Conservation (phyloP, 35 echinoderm and acorn worm species). For the Hemicentrotus pulcherrimus region DNA sequence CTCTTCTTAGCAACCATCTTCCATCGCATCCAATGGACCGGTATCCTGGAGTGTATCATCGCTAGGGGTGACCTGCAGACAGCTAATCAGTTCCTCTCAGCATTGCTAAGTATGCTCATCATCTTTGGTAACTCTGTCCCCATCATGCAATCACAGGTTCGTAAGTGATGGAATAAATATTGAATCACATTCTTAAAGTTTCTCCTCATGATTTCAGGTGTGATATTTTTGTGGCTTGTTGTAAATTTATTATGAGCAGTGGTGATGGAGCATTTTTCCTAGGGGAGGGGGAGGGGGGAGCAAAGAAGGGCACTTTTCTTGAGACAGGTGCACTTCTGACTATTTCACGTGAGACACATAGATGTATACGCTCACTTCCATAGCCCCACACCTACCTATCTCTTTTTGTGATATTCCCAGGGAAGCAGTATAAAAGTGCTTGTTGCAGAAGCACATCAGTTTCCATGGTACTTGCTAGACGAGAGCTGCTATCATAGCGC, state of each 20-base stretch:
- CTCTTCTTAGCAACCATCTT: constrained; percentile 82
- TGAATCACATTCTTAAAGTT: no score
- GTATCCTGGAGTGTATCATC: constrained; percentile 52
- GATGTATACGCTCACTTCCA: no score
- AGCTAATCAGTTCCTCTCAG: constrained; percentile 69
- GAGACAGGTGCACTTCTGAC: no score
- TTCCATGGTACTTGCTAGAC: constrained; percentile 80
- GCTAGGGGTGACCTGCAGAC: constrained; percentile 34
- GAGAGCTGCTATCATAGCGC: constrained; percentile 72
- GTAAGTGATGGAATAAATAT: background rate
- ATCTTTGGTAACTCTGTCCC: constrained; percentile 82
- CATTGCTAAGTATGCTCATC: constrained; percentile 78
- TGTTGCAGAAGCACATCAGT: constrained; percentile 67
- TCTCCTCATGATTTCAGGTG: no score
- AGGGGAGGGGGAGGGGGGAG: no score
- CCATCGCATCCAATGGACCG: constrained; percentile 76
- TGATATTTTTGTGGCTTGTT: no score
- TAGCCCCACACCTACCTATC: no score
- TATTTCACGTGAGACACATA: no score
- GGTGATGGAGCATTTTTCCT: no score
- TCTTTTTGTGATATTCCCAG: background rate
- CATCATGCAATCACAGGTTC: constrained; percentile 74
- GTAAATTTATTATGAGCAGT: no score
- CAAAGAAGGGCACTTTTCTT: no score
- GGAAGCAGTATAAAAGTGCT: constrained; percentile 65